Evolutionary conservation across 2,888 invertebrate genomes (phyloP), one percentile per base, ranked within the genome.

Genomic region (Xestia xanthographa): DNA sequence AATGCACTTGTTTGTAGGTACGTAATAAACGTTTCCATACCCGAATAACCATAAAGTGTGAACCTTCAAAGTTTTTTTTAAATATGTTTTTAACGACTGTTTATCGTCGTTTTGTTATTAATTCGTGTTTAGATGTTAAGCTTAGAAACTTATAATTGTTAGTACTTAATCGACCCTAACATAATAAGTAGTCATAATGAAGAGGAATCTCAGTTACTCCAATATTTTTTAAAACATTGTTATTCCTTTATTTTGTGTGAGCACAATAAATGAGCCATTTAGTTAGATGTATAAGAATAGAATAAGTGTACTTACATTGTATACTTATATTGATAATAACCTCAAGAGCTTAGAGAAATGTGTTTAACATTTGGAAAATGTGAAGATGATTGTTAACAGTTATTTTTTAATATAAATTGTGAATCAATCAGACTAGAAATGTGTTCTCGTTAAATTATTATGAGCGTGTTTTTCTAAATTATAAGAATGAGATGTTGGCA

Each of bases 361-460:
- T 90, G 86, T 88, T 88, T 77, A 87, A 86, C 87, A 87, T 88
- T 87, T 89, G 79, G 86, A 88, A 90, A 89, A 87, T 90, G 89
- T 92, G 86, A 88, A 90, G 89, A 87, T 85, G 45, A 88, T 89
- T 86, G 90, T 89, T 91, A 87, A 88, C 88, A 85, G 85, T 88
- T 89, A 88, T 85, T 84, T 85, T 88, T 90, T 86, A 84, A 84
- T 80, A 79, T 85, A 66, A 72, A 76, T 66, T 83, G 79, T 84
- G 85, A 87, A 88, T 86, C 81, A 85, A 83, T n/a, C 90, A 88
- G 89, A 90, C 91, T 92, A 90, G 81, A 74, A 83, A 93, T 92
- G 94, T 95, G 94, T 95, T 95, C 94, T 89, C 87, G 82, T 90
- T 91, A 90, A 91, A 87, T 88, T 92, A 90, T 91, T 90, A 88